Evolutionary conservation across 2,888 invertebrate species (phyloP).

Genomic region (Antitype chi): DNA sequence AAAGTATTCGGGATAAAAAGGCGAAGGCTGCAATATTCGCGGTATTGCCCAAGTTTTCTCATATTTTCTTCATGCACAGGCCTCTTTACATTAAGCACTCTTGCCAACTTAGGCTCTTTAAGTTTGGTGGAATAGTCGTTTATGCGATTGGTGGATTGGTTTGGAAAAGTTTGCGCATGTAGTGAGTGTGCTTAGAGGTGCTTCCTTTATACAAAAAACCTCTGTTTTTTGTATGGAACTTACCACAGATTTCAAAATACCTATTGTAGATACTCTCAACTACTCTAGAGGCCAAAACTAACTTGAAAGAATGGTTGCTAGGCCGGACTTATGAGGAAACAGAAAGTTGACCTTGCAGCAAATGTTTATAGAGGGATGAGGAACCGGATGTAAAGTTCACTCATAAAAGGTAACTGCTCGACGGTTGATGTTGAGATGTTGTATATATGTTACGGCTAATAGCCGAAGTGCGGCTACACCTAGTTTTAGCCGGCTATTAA

Average conservation of each 20-base stretch:
- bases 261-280: background rate
- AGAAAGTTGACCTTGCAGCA: too few relatives aligned
- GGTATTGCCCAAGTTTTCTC: slow-evolving; percentile 80
- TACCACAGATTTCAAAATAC: background rate
- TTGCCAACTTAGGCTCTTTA: slow-evolving; percentile 53
- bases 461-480: too few relatives aligned
- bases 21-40: slow-evolving; percentile 68
- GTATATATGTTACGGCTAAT: too few relatives aligned
- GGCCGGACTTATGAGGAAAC: too few relatives aligned
- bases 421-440: too few relatives aligned
- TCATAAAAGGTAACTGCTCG: too few relatives aligned
- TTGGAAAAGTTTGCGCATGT: slow-evolving; percentile 6
- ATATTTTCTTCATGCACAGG: slow-evolving; percentile 77
- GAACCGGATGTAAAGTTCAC: too few relatives aligned
- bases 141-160: slow-evolving; percentile 45
- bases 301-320: too few relatives aligned
- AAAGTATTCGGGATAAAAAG: slow-evolving; percentile 72
- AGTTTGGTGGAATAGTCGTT: slow-evolving; percentile 44
- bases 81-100: slow-evolving; percentile 62
- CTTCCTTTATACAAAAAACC: too few relatives aligned
- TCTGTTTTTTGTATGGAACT: background rate
- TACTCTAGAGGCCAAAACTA: too few relatives aligned
- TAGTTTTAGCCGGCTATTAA: too few relatives aligned
- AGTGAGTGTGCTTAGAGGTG: background rate
- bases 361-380: too few relatives aligned